Evolutionary conservation across 1,140 invertebrate genomes (phyloP), one percentile per base, ranked within the genome.

Genomic region (Kradibia gibbosae): DNA sequence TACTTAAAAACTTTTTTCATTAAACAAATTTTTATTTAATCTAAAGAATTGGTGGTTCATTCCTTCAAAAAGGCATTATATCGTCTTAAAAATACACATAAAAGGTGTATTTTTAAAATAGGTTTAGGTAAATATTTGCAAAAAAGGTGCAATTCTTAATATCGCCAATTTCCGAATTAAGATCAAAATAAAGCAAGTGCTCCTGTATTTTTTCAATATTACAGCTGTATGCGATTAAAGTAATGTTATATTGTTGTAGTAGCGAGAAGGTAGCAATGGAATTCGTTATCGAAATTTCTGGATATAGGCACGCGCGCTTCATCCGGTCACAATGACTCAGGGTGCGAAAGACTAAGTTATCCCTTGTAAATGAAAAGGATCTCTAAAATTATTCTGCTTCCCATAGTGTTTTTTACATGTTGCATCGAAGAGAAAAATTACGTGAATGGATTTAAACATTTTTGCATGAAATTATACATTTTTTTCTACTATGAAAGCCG

Each of bases 241-340:
- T n/a, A n/a, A n/a, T n/a, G n/a, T n/a, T n/a, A n/a, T n/a, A n/a
- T n/a, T n/a, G n/a, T n/a, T n/a, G n/a, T n/a, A 81, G 84, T 80
- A 83, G 80, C 67, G 78, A 83, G 60, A 79, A 78, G 74, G 60
- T 57, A 55, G 57, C 76, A 74, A 20, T 82, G 83, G 80, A 88
- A 88, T 90, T 89, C 89, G 89, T 91, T 89, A 90, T 90, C 87
- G 87, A 89, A 90, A 90, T 89, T 90, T 90, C 87, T 89, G 87
- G 88, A 90, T 89, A 85, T 55, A 75, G 39, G 80, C 65, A 77
- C 74, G 75, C 78, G 83, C 77, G 76, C 82, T 42, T 73, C 84
- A 83, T 83, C 85, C 83, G 83, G 85, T 74, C 67, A 45, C 60
- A 62, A 81, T 90, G 89, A 90, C 89, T 90, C 88, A 89, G 86